Evolutionary conservation across 2,888 invertebrate species (phyloP).

Genomic region (Aleiodes alternator): DNA sequence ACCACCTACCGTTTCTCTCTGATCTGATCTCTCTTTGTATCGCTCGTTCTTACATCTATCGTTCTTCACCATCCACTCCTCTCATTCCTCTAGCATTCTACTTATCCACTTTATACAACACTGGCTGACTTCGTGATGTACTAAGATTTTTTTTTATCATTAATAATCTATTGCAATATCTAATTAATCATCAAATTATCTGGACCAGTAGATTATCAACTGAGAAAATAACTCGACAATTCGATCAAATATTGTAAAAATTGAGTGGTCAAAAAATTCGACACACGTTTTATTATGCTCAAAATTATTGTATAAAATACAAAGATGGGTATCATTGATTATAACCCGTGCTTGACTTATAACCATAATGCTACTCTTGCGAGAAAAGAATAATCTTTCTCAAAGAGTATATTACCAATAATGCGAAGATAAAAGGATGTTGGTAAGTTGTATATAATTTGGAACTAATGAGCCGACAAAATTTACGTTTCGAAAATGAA

Average conservation of each 20-base stretch:
- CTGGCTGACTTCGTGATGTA: constrained; percentile 58
- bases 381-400: constrained; percentile 33
- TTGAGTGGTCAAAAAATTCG: constrained; percentile 52
- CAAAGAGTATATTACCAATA: constrained; percentile 47
- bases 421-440: constrained; percentile 37
- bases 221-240: neutral
- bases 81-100: constrained; percentile 12
- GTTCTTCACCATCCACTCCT: constrained; percentile 57
- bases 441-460: constrained; percentile 49
- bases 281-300: constrained; percentile 49
- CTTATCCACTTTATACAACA: no score
- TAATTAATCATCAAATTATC: constrained; percentile 74
- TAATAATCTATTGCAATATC: constrained; percentile 73
- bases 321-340: constrained; percentile 42
- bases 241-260: constrained; percentile 17
- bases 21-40: constrained; percentile 73
- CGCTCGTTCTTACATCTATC: constrained; percentile 66
- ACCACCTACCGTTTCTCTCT: constrained; percentile 73
- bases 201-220: constrained; percentile 56
- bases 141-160: constrained; percentile 59
- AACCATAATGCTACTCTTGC: constrained; percentile 18
- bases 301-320: constrained; percentile 55
- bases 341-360: constrained; percentile 53
- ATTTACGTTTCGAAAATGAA: constrained; percentile 27
- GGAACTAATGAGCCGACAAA: constrained; percentile 52